Evolutionary conservation across 1,140 invertebrate genomes (phyloP).

Genomic region (Nasonia longicornis): DNA sequence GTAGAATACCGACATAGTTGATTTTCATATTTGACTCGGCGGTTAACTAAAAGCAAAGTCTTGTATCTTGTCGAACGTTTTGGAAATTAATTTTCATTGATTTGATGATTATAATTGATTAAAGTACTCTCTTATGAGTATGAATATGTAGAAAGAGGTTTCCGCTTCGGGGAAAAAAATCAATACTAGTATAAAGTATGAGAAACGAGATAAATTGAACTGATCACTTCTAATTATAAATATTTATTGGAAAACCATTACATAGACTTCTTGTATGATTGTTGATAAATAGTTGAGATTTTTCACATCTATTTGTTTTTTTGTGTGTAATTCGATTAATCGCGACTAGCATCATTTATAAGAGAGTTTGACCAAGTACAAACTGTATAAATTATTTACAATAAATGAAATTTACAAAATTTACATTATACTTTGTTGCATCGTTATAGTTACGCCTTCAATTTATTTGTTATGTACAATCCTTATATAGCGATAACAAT

Average conservation of each 20-base stretch:
- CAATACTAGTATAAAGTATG: not conserved
- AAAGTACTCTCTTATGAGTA: no score
- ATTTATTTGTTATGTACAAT: constrained; percentile 27
- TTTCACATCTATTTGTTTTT: constrained; percentile 25
- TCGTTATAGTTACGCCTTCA: constrained; percentile 14
- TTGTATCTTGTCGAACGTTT: no score
- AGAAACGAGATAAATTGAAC: not conserved
- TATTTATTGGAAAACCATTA: constrained; percentile 41
- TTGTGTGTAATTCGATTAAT: constrained; percentile 27
- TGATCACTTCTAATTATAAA: constrained; percentile 32
- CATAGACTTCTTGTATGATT: constrained; percentile 32
- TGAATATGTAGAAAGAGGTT: no score
- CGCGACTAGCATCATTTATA: constrained; percentile 32
- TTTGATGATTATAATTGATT: no score
- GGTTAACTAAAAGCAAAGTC: no score
- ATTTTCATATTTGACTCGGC: no score
- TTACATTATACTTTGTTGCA: constrained; percentile 25
- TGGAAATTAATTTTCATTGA: no score
- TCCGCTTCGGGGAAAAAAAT: no score
- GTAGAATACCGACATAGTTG: no score
- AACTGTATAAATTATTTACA: constrained; percentile 47
- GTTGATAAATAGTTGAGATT: constrained; percentile 24
- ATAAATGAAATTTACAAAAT: constrained; percentile 46
- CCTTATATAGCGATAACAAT: constrained; percentile 28
- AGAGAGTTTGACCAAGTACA: constrained; percentile 35